Evolutionary conservation across 2,888 invertebrate species (phyloP), one percentile per base, ranked within the genome.

Genomic region (Spicauda simplicius): DNA sequence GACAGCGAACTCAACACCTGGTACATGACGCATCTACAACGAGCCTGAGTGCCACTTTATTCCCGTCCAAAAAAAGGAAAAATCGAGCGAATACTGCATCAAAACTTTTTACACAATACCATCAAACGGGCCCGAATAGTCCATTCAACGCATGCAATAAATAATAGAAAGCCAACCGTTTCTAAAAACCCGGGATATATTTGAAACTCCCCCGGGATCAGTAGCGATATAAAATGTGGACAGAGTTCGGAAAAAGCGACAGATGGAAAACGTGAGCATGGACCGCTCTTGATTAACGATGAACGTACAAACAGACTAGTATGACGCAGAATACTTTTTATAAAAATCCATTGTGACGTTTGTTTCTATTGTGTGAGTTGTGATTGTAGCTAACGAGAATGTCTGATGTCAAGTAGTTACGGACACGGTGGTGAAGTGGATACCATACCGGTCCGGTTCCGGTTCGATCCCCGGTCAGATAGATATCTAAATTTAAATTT

Each of bases 81-180:
- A 4, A 60, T 52, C 53, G 52, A 37, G 41, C 58, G 64, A 53
- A 64, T 65, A 45, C 45, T 65, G 65, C 65, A 65, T 59, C 65
- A 65, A 65, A 61, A 59, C 45, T 65, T 64, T 64, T 65, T 64
- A 58, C 64, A 65, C 64, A 65, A 65, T 65, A 65, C 64, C 64
- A 65, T 65, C 64, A 65, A 65, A 65, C 58, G 16, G 61, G 58
- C 45, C 58, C 53, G 64, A 53, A 53, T 53, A 45, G 58, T 58
- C 64, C 53, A 65, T 65, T 65, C 64, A 58, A 65, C 53, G 64
- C 58, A 53, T 41, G 58, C 64, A 65, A 65, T 65, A 65, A 65
- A 65, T 65, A 65, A 65, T 65, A 65, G 65, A 65, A 65, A 65
- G 58, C 58, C 65, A 65, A 59, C 58, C 65, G 58, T 65, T 61